Percentiles rank a stretch among this genome's conserved stretches.
These are phyloP conservation scores for Adrianichthys oophorus DNA, from an alignment of 2,797 vertebrate species.

Conservation along the genomic window DNA sequence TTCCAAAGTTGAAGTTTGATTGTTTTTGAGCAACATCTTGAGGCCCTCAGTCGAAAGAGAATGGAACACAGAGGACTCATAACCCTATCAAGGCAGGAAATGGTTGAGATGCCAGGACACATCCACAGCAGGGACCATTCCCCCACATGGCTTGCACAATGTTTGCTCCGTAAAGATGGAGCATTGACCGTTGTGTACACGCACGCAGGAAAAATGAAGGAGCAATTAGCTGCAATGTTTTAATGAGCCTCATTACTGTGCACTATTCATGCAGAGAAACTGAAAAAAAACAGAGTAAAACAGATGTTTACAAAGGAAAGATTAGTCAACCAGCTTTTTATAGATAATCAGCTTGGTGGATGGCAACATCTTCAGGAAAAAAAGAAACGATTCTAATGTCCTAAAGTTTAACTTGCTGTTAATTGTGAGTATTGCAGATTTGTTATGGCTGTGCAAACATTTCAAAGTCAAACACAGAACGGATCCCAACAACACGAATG, in stretches of 20 bases:
- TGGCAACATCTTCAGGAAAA: conserved; percentile 25
- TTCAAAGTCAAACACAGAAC: conserved; percentile 27
- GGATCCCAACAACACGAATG: conserved; percentile 41
- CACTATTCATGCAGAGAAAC: conserved; percentile 50
- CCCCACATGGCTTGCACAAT: conserved; percentile 82
- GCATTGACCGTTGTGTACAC: conserved; percentile 40
- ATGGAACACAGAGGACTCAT: conserved; percentile 85
- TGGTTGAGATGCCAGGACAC: conserved; percentile 95
- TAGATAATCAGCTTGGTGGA: conserved; percentile 18
- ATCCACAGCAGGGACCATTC: conserved; percentile 89
- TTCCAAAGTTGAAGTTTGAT: conserved; percentile 83
- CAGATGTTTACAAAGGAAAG: conserved; percentile 50
- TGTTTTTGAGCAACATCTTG: conserved; percentile 87
- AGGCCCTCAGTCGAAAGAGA: conserved; percentile 86
- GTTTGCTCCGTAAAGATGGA: conserved; percentile 85
- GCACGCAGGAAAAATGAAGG: conserved; percentile 21
- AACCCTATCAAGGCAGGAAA: conserved; percentile 95
- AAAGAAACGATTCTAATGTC: conserved; percentile 19
- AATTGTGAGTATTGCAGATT: conserved; percentile 11
- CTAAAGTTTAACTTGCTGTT: conserved; percentile 49
- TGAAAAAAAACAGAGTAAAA: conserved; percentile 31
- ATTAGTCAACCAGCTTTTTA: conserved; percentile 22
- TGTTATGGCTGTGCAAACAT: conserved; percentile 3
- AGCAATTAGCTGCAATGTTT: conserved; percentile 76
- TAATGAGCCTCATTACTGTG: conserved; percentile 64